A percentile compares a stretch with the other conserved stretches of the same genome.
These are phyloP conservation scores for Podarcis lilfordi DNA, from an alignment of 2,797 vertebrate genomes.

Conservation along the genomic window DNA sequence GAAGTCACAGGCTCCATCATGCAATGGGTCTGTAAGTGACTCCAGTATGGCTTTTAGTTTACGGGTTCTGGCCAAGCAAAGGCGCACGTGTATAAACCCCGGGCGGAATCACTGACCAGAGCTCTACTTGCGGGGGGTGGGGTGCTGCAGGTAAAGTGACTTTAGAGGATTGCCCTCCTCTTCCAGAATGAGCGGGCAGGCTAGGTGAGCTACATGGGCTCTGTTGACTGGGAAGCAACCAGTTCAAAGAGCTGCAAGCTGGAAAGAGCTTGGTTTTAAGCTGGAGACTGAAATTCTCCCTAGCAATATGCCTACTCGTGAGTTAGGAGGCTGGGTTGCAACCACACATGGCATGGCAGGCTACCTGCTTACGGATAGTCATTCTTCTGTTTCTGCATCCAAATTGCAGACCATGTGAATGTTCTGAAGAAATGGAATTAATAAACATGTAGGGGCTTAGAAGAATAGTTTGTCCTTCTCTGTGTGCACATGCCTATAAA, in stretches of 20 bases:
- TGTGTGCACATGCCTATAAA: not conserved
- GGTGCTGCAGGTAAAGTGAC: not conserved
- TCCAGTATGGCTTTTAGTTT: not conserved
- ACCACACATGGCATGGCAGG: not conserved
- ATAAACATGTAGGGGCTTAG: not conserved
- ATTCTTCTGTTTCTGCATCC: not conserved
- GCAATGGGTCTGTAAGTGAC: not conserved
- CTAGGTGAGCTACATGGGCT: not conserved
- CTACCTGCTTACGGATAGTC: not conserved
- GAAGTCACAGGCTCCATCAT: not conserved
- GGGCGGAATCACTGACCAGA: not conserved
- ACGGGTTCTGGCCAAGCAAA: not conserved
- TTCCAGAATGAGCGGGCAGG: not conserved
- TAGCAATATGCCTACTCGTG: not conserved
- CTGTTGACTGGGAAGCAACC: not conserved
- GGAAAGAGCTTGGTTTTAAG: not conserved
- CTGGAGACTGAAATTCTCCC: not conserved
- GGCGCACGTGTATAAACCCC: accelerated
- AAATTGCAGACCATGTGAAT: not conserved
- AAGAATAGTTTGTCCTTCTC: not conserved
- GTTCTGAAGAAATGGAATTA: not conserved
- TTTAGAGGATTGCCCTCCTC: not conserved
- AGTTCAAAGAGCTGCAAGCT: not conserved
- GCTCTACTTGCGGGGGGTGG: no score
- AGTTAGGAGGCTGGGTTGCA: not conserved